phyloP scores from a whole-genome alignment of 2,113 vertebrate species.

The Epinephelus fuscoguttatus region DNA sequence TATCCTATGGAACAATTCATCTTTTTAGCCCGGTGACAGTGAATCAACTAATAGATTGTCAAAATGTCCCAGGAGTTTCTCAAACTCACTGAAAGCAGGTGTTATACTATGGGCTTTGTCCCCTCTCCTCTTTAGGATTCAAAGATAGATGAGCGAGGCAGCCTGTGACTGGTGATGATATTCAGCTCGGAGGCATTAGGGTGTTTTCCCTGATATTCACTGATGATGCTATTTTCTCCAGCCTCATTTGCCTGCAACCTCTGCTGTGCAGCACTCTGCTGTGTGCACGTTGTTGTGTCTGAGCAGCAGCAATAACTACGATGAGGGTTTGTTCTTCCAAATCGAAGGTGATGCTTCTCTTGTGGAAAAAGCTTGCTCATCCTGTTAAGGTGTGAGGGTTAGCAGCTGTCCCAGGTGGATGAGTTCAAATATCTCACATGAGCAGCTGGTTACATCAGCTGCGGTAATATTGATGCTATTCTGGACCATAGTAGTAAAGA shows the following conservation, averaged over 20 bases:
- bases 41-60: not conserved
- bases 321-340: not conserved
- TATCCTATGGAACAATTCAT: not conserved
- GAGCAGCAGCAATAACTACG: not conserved
- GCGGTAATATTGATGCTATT: not conserved
- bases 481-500: not conserved
- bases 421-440: not conserved
- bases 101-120: not conserved
- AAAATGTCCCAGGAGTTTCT: not conserved
- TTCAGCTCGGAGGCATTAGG: not conserved
- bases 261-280: constrained; percentile 1
- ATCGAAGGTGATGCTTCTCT: not conserved
- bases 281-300: not conserved
- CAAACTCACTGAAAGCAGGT: not conserved
- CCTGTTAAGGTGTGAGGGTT: not conserved
- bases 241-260: not conserved
- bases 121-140: not conserved
- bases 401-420: constrained; percentile 1
- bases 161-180: not conserved
- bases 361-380: not conserved
- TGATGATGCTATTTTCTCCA: not conserved
- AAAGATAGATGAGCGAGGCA: not conserved
- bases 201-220: not conserved
- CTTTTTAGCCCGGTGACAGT: not conserved
- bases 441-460: constrained; percentile 1